These are phyloP conservation scores for Squalus acanthias DNA, from an alignment of 2,797 vertebrate species.

Conservation along the genomic window DNA sequence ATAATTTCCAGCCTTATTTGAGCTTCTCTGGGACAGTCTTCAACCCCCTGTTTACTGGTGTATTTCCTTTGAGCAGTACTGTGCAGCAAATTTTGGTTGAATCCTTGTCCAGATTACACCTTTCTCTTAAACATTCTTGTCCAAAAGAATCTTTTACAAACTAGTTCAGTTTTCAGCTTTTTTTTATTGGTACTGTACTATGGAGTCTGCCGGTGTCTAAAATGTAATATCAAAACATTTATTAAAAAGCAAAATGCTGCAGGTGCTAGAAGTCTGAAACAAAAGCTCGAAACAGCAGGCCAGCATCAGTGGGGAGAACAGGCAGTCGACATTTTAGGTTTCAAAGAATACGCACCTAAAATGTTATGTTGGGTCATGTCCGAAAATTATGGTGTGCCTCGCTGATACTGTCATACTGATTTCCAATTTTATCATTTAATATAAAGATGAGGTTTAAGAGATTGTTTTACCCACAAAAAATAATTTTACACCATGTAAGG, in stretches of 20 bases:
- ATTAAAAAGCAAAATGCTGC: background rate
- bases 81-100: background rate
- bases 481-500: background rate
- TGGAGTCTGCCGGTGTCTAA: background rate
- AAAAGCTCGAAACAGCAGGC: background rate
- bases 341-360: background rate
- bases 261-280: background rate
- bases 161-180: background rate
- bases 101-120: background rate
- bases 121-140: background rate
- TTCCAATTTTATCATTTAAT: background rate
- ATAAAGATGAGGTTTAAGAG: background rate
- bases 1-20: background rate
- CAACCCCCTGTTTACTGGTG: background rate
- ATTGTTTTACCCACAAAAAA: background rate
- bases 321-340: background rate
- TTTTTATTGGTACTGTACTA: background rate
- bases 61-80: background rate
- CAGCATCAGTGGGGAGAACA: background rate
- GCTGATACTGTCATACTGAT: background rate
- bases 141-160: background rate
- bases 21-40: background rate
- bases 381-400: background rate
- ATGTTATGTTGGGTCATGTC: background rate
- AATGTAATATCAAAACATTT: background rate